Evolutionary conservation across 2,797 vertebrate species (phyloP).

Genomic region (Ciconia nigra): DNA sequence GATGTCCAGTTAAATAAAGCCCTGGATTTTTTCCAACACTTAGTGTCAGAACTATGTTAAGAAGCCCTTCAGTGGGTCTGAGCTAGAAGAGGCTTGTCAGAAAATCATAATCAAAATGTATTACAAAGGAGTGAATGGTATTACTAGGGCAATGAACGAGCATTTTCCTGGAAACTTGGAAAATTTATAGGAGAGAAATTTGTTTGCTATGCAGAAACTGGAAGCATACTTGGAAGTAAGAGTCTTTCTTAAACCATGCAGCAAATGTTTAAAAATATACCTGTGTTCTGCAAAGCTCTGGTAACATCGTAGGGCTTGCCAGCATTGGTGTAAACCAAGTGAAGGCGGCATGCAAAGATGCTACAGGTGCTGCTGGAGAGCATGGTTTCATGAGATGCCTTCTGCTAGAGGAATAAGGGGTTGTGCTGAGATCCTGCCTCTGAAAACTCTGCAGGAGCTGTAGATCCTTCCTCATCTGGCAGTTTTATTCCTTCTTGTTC

Average conservation of each 20-base stretch:
- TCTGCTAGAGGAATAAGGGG: not conserved
- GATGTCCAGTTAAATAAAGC: not conserved
- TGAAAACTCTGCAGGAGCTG: not conserved
- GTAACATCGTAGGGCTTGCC: not conserved
- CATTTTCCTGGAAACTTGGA: not conserved
- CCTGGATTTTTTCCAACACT: not conserved
- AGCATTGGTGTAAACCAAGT: not conserved
- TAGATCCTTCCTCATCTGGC: not conserved
- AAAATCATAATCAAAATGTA: not conserved
- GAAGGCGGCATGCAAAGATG: not conserved
- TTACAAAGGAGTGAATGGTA: not conserved
- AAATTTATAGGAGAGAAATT: not conserved
- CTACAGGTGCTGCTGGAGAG: not conserved
- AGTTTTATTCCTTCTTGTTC: not conserved
- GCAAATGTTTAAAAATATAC: not conserved
- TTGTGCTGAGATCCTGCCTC: not conserved
- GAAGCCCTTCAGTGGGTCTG: not conserved
- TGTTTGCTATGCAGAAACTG: not conserved
- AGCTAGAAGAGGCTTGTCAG: not conserved
- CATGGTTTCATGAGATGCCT: not conserved
- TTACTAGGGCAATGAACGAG: fast-evolving
- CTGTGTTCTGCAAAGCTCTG: not conserved
- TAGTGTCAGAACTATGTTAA: not conserved
- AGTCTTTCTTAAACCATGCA: not conserved
- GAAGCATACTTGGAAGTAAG: not conserved